Percentiles rank a stretch among this genome's conserved stretches.
Evolutionary conservation across 2,797 vertebrate genomes (phyloP).

Genomic region (Argyrosomus regius): DNA sequence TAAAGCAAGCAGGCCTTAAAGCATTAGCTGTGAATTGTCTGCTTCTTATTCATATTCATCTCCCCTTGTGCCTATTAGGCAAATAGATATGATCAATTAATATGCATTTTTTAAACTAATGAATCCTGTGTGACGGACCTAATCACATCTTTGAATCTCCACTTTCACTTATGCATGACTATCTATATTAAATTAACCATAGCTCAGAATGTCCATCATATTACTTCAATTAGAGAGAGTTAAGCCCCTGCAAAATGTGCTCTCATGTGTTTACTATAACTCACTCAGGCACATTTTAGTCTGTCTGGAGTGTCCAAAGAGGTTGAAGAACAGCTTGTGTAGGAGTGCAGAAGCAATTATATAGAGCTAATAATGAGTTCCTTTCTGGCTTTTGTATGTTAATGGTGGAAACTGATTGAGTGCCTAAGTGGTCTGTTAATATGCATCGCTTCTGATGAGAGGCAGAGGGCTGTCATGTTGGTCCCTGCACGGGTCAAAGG

Average conservation of each 20-base stretch:
- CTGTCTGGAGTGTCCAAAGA: conserved; percentile 2
- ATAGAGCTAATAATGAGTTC: conserved; percentile 41
- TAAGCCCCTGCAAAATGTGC: background rate
- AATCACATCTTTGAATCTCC: conserved; percentile 41
- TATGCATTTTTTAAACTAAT: conserved; percentile 33
- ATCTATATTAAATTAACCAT: conserved; percentile 21
- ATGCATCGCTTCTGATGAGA: conserved; percentile 43
- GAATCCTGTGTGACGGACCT: conserved; percentile 36
- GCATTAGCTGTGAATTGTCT: conserved; percentile 41
- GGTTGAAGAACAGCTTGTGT: conserved; percentile 28
- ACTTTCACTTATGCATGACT: conserved; percentile 10
- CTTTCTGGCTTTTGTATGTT: conserved; percentile 51
- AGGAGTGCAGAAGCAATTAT: conserved; percentile 34
- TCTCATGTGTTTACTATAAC: background rate
- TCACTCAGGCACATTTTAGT: conserved; percentile 5
- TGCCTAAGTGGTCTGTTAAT: conserved; percentile 45
- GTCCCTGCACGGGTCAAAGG: conserved; percentile 48
- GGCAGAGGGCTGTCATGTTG: conserved; percentile 8
- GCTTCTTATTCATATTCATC: conserved; percentile 53
- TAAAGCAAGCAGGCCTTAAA: conserved; percentile 29
- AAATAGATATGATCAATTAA: conserved; percentile 61
- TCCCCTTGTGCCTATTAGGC: conserved; percentile 35
- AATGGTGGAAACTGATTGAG: conserved; percentile 13
- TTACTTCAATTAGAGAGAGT: conserved; percentile 26
- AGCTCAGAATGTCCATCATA: conserved; percentile 35